Evolutionary conservation across 2,113 vertebrate species (phyloP).

Genomic region (Falco punctatus): DNA sequence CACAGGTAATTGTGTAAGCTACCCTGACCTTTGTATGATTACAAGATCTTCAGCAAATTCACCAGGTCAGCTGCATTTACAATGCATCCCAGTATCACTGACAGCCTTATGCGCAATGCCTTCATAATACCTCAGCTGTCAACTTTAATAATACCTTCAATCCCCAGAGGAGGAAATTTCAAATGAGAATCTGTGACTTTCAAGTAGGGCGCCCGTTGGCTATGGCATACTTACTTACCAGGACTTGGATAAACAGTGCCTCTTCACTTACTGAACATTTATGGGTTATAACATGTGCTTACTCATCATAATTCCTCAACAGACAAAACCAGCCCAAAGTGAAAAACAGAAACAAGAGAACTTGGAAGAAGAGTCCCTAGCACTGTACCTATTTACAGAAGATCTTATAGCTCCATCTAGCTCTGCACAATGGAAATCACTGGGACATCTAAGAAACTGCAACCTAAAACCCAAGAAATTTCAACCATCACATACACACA

Average conservation of each 20-base stretch:
- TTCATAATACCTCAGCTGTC: neutral
- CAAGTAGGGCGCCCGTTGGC: neutral
- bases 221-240: neutral
- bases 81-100: neutral
- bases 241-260: neutral
- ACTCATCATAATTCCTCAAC: neutral
- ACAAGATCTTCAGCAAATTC: neutral
- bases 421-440: conserved; percentile 69
- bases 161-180: neutral
- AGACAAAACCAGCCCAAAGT: conserved; percentile 4
- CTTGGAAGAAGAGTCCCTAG: neutral
- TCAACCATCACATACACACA: neutral
- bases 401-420: conserved; percentile 84
- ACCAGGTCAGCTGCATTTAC: rapidly evolving
- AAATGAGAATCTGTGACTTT: neutral
- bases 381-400: conserved; percentile 47
- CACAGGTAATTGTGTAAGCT: neutral
- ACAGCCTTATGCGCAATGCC: neutral
- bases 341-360: neutral
- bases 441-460: conserved; percentile 3
- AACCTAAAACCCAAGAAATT: conserved; percentile 2
- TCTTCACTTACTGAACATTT: neutral
- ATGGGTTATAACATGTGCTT: neutral
- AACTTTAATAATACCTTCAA: neutral
- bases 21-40: rapidly evolving